A percentile compares a stretch with the other conserved stretches of the same genome.
These are phyloP conservation scores for Anadara kagoshimensis DNA, from an alignment of 1,140 invertebrate genomes.

Conservation along the genomic window DNA sequence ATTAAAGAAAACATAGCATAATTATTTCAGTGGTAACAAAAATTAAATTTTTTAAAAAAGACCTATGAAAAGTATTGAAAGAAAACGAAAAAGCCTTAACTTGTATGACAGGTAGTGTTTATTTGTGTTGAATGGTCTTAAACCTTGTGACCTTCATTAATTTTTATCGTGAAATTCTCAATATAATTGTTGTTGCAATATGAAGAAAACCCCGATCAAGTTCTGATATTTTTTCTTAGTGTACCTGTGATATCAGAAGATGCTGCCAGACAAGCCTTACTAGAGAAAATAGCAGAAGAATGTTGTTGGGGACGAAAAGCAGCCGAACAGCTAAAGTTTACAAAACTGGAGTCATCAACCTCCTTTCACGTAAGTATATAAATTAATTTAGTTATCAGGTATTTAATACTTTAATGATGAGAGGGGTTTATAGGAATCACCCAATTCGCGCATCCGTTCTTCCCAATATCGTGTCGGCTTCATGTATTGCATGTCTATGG, in stretches of 20 bases:
- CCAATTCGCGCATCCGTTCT: neutral
- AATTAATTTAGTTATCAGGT: neutral
- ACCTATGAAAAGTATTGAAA: no score
- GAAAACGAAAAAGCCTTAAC: no score
- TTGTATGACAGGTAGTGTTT: no score
- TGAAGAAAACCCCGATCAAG: no score
- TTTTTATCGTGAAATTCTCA: no score
- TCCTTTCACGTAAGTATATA: conserved; percentile 76
- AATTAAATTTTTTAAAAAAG: no score
- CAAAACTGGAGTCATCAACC: conserved; percentile 74
- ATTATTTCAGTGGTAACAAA: no score
- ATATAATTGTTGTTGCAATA: no score
- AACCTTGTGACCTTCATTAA: no score
- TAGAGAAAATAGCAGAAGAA: conserved; percentile 74
- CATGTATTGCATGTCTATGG: neutral
- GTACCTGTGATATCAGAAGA: conserved; percentile 74
- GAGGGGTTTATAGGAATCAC: neutral
- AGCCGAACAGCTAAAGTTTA: conserved; percentile 75
- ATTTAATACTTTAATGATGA: neutral
- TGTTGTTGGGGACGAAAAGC: conserved; percentile 78
- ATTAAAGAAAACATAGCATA: no score
- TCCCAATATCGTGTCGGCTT: neutral
- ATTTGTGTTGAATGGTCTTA: no score
- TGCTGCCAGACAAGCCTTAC: conserved; percentile 75
- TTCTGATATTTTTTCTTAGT: conserved; percentile 44